phyloP scores from a whole-genome alignment of 2,113 vertebrate genomes.

The Odocoileus virginianus region DNA sequence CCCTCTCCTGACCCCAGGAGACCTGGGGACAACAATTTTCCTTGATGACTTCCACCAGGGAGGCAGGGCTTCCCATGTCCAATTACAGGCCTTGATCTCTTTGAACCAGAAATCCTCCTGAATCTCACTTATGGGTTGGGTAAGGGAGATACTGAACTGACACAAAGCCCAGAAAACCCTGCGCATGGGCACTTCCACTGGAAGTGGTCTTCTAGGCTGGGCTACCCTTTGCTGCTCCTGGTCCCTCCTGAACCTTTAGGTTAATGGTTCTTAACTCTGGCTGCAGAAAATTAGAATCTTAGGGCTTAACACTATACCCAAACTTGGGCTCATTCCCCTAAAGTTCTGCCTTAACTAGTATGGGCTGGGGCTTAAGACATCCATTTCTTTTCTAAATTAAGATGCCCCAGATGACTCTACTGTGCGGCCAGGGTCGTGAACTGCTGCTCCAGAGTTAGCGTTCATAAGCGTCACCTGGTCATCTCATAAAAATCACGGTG shows the following conservation, averaged over 20 bases:
- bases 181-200: neutral
- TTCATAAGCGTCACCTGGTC: neutral
- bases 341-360: neutral
- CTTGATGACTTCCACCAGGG: neutral
- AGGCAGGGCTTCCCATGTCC: neutral
- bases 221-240: neutral
- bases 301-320: neutral
- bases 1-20: neutral
- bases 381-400: neutral
- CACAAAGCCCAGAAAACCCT: neutral
- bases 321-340: neutral
- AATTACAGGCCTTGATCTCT: neutral
- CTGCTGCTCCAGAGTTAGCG: neutral
- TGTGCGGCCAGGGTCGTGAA: neutral
- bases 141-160: neutral
- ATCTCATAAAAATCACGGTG: neutral
- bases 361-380: neutral
- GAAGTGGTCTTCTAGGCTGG: neutral
- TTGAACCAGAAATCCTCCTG: neutral
- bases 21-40: neutral
- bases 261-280: neutral
- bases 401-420: neutral
- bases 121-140: neutral
- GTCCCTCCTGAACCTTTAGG: neutral
- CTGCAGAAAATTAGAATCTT: neutral